phyloP scores from a whole-genome alignment of 2,888 invertebrate species.

The Mythimna lalbum region DNA sequence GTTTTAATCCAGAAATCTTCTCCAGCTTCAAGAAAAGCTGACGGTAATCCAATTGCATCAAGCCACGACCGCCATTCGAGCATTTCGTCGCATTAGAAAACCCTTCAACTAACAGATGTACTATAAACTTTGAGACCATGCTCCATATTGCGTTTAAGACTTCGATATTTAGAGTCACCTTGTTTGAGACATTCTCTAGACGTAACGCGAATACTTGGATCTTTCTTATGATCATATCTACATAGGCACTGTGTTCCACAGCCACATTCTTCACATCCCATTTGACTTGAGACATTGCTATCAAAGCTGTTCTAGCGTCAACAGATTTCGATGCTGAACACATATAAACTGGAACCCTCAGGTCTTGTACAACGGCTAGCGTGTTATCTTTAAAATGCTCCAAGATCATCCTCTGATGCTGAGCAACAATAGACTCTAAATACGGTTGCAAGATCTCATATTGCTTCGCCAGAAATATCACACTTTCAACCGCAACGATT shows the following conservation, averaged over 20 bases:
- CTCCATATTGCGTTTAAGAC: constrained; percentile 95
- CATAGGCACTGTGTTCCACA: constrained; percentile 97
- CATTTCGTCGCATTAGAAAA: constrained; percentile 98
- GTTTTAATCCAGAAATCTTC: constrained; percentile 95
- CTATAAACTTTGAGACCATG: constrained; percentile 95
- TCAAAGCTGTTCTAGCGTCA: constrained; percentile 94
- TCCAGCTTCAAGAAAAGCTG: constrained; percentile 98
- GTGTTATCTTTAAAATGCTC: constrained; percentile 94
- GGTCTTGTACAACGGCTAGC: constrained; percentile 93
- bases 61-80: constrained; percentile 98
- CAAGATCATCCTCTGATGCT: constrained; percentile 92
- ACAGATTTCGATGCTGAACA: constrained; percentile 95
- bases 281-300: constrained; percentile 97
- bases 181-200: constrained; percentile 93
- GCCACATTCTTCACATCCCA: constrained; percentile 99
- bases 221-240: constrained; percentile 94
- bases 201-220: constrained; percentile 95
- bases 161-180: constrained; percentile 93
- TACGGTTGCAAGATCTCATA: constrained; percentile 96
- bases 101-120: constrained; percentile 97
- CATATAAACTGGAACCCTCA: constrained; percentile 96
- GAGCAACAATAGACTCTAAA: constrained; percentile 95
- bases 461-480: constrained; percentile 97
- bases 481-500: constrained; percentile 97
- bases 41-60: constrained; percentile 99